Evolutionary conservation across 92 coral and sea anemone species (phyloP), one percentile per base, ranked within the genome.

Genomic region (Paramuricea clavata): DNA sequence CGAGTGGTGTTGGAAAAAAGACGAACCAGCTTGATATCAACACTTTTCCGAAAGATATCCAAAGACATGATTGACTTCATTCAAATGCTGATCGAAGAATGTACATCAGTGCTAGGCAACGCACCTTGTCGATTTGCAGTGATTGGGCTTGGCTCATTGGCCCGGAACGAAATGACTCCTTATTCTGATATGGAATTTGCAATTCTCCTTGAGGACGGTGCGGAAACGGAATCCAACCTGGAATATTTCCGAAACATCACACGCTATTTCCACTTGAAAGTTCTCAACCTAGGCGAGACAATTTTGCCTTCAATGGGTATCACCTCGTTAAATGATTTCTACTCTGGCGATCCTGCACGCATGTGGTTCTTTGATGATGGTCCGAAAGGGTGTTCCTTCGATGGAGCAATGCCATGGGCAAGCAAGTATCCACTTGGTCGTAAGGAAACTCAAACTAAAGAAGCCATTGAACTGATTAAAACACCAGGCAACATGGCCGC

Each of bases 391-490:
- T 39, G 35, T 28, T 69, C 43, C 4, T 69, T 69, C 76, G 76
- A 69, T 34, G 76, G 43, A 31, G 76, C 76, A 2, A 69, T 73
- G 79, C 79, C 79, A 3, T 73, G 79, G 79, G 79, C 79, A 12
- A 73, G 79, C 21, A 73, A 73, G 31, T 9, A 5, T 1, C 79
- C 79, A 16, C 6, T 27, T 16, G 79, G 79, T 2, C 54, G 79
- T 10, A 27, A 73, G 27, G 35, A 42, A 27, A 73, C 79, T 0
- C 19, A 5, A 6, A 73, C 3, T 1, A 73, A 73, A 27, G 23
- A 25, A 47, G 56, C 30, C 9, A 23, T 36, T 42, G 32, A 42
- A 25, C 59, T 73, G 12, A 73, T 73, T 27, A 73, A 73, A 34
- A 73, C 79, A 1, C 79, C 79, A 0, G 6, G 12, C 17, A 25